Evolutionary conservation across 1,140 invertebrate genomes (phyloP).

Genomic region (Dendroctonus valens): DNA sequence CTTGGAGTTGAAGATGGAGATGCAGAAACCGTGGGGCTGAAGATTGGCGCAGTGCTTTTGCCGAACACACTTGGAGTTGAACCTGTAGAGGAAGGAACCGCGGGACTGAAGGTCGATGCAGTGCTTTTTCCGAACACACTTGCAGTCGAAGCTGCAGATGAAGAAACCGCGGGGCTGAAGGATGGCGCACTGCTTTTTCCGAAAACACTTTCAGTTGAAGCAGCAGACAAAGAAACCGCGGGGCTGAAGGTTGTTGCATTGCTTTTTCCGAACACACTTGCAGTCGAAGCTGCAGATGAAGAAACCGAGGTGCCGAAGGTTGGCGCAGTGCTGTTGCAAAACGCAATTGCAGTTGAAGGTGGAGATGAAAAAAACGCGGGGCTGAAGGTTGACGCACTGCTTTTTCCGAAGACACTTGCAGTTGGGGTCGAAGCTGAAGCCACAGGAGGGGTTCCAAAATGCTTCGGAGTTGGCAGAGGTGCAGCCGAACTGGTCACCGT

Average conservation of each 20-base stretch:
- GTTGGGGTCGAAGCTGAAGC: neutral
- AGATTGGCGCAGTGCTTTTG: neutral
- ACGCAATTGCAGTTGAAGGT: neutral
- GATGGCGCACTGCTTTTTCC: neutral
- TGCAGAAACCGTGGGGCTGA: neutral
- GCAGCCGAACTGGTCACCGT: neutral
- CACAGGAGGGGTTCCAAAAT: neutral
- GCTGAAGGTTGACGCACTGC: slow-evolving; percentile 8
- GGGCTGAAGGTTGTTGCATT: neutral
- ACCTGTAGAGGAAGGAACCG: neutral
- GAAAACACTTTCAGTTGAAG: slow-evolving; percentile 13
- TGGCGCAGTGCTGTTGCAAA: neutral
- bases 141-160: neutral
- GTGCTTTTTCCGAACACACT: neutral
- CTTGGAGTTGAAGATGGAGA: neutral
- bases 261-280: slow-evolving; percentile 6
- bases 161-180: slow-evolving; percentile 6
- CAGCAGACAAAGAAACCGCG: neutral
- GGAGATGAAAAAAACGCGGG: slow-evolving; percentile 4
- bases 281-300: slow-evolving; percentile 3
- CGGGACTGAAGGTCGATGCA: neutral
- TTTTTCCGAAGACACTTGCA: slow-evolving; percentile 1
- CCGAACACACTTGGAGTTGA: neutral
- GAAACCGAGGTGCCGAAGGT: neutral
- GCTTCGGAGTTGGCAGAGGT: neutral